Base-by-base conservation (phyloP, 2,888 invertebrate species). In the Ectemnius lituratus region DNA sequence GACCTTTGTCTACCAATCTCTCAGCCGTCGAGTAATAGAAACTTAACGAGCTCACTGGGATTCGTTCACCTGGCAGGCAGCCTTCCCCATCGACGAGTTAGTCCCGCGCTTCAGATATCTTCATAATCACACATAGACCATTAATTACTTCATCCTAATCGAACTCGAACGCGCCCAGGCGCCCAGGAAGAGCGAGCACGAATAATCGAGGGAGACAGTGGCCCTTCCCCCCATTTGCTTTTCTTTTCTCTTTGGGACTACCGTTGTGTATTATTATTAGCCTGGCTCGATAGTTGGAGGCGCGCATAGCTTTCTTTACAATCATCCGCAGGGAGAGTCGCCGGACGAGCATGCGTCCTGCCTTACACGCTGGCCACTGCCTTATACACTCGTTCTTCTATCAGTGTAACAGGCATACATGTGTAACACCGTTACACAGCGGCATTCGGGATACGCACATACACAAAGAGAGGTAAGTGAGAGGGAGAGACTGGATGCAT, bases 91-190 rank as follows among this genome's bases (percentile, higher is more conserved):
- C 67, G n/a, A 68, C 65, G 56, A 64, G 76, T 66, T 62, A 60
- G 63, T 63, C 70, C 27, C 61, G 70, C 64, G 52, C 61, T 61
- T 58, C 59, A 67, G 70, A 65, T 67, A 65, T 66, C 67, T 74
- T 79, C 76, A 66, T 61, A 67, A 81, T 76, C 74, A 74, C 16
- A 65, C 73, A 68, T 80, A 81, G 74, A 81, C 79, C 78, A 73
- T 64, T 62, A 73, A 64, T 63, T 66, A 73, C 73, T 67, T 67
- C 73, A 62, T 59, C 56, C 64, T 20, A 49, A 72, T 70, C 70
- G 72, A 71, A 47, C 20, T 23, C 49, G 37, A 66, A 46, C n/a
- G 66, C 67, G 46, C 28, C 61, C 8, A 27, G 46, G 16, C 1
- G 28, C 27, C 27, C 6, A n/a, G n/a, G 37, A 27, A 16, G 37